Conservation (phyloP, 1,140 invertebrate species). For the Lordiphosa mommai region DNA sequence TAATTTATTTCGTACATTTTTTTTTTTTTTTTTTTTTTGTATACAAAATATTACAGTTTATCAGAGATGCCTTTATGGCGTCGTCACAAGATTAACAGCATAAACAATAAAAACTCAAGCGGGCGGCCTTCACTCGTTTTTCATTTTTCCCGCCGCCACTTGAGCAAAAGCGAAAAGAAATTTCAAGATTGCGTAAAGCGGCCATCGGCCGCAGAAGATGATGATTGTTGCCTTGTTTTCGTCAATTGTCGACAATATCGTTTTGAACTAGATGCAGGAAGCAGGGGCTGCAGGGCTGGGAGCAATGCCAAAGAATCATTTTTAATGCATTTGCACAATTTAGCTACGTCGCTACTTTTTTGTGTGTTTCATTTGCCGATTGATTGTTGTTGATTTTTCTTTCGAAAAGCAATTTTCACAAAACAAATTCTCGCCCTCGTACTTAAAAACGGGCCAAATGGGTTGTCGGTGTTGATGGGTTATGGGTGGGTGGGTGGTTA, state of each 20-base stretch:
- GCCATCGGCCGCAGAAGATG: constrained; percentile 9
- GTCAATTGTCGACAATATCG: constrained; percentile 75
- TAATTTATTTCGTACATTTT: too few species aligned
- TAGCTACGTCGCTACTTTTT: constrained; percentile 11
- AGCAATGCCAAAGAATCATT: constrained; percentile 40
- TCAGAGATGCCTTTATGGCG: constrained; percentile 35
- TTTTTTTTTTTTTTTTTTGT: too few species aligned
- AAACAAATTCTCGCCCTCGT: not conserved
- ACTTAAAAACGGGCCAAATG: too few species aligned
- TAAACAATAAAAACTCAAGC: not conserved
- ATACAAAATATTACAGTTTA: not conserved
- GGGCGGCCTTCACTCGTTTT: constrained; percentile 54
- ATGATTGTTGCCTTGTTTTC: constrained; percentile 55
- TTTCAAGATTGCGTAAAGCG: constrained; percentile 58
- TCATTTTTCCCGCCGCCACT: constrained; percentile 39
- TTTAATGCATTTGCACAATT: constrained; percentile 58
- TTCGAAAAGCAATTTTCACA: constrained; percentile 30
- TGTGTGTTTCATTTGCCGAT: constrained; percentile 46
- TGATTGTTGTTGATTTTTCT: constrained; percentile 46
- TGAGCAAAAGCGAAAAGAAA: constrained; percentile 9
- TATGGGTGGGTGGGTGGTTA: not conserved
- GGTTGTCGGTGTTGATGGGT: too few species aligned
- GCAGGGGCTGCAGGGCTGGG: not conserved
- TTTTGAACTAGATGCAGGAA: constrained; percentile 57
- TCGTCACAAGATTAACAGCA: constrained; percentile 23